Base-by-base conservation (phyloP, 2,113 vertebrate genomes). In the Mohoua ochrocephala region DNA sequence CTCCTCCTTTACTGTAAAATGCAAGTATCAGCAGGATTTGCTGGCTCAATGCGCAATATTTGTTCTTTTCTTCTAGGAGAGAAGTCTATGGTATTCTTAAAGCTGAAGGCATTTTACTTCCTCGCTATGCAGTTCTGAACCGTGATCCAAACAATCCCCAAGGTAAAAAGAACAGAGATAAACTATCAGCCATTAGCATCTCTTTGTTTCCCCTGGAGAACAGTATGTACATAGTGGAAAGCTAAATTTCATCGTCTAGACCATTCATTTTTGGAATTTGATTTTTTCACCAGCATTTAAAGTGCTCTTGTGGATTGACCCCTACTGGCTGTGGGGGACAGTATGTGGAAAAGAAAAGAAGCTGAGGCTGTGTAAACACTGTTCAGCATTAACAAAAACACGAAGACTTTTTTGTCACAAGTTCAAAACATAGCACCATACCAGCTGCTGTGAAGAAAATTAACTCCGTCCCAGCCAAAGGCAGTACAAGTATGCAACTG, bases 61-160 rank as follows among this genome's bases (percentile, higher is more conserved):
- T 95, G 59, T 86, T 67, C n/a, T 95, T 93, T 96, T 78, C 57
- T 84, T 97, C 54, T 79, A 99, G 99, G 97, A 98, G 99, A 95
- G 98, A 99, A 96, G 99, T 99, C 30, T 99, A 99, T 69, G 93
- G 98, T 73, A 99, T 99, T 93, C 98, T 99, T 84, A 98, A 99
- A 95, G 98, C 98, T 64, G 99, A 99, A 97, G 99, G 99, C 39
- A 99, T 99, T 96, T 98, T 99, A 80, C 98, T 99, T 97, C 98
- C 99, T 91, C 98, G 99, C 76, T 99, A 98, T 42, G 99, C 99
- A 65, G 97, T 99, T 93, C 97, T 99, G 78, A 99, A 99, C 94
- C 97, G 99, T 84, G 98, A 99, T 96, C 98, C 99, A 91, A 98
- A 99, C 94, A 98, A 98, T 95, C 99, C 99, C 24, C 98, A 99